A percentile compares a stretch with the other conserved stretches of the same genome.
phyloP scores from a whole-genome alignment of 2,797 vertebrate species.

The Hippocampus kuda region DNA sequence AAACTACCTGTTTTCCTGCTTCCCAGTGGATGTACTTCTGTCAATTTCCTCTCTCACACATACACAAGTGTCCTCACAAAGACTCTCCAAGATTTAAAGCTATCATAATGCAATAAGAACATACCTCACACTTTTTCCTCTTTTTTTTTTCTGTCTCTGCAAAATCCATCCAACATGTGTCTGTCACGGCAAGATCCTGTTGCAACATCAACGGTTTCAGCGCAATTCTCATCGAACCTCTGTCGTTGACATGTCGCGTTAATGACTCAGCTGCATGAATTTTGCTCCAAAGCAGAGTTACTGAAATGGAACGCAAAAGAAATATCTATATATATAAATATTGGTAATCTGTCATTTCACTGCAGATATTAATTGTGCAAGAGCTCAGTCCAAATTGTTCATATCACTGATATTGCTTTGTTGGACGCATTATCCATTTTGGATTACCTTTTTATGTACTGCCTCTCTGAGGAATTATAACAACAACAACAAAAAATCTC shows the following conservation, averaged over 20 bases:
- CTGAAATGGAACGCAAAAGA: slow-evolving; percentile 15
- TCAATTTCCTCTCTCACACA: slow-evolving; percentile 8
- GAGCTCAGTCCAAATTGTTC: slow-evolving; percentile 52
- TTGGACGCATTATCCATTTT: slow-evolving; percentile 32
- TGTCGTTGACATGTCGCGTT: slow-evolving; percentile 21
- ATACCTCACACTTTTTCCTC: slow-evolving; percentile 49
- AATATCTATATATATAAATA: background rate
- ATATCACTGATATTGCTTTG: slow-evolving; percentile 51
- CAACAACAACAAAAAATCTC: slow-evolving; percentile 14
- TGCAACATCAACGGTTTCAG: slow-evolving; percentile 3
- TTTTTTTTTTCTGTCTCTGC: slow-evolving; percentile 6
- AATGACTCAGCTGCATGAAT: slow-evolving; percentile 9
- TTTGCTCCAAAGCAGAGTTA: slow-evolving; percentile 5
- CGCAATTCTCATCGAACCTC: slow-evolving; percentile 22
- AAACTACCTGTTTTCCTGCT: slow-evolving; percentile 26
- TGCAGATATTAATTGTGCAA: slow-evolving; percentile 34
- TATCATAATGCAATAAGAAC: slow-evolving; percentile 54
- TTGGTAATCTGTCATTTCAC: slow-evolving; percentile 31
- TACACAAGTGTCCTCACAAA: slow-evolving; percentile 24
- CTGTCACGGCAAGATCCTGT: background rate
- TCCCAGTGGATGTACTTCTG: slow-evolving; percentile 7
- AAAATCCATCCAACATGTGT: background rate
- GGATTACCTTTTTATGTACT: slow-evolving; percentile 23
- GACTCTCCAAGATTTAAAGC: slow-evolving; percentile 39
- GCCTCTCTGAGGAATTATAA: slow-evolving; percentile 23